phyloP scores from a whole-genome alignment of 2,888 invertebrate species.

The Drosophila mulleri region DNA sequence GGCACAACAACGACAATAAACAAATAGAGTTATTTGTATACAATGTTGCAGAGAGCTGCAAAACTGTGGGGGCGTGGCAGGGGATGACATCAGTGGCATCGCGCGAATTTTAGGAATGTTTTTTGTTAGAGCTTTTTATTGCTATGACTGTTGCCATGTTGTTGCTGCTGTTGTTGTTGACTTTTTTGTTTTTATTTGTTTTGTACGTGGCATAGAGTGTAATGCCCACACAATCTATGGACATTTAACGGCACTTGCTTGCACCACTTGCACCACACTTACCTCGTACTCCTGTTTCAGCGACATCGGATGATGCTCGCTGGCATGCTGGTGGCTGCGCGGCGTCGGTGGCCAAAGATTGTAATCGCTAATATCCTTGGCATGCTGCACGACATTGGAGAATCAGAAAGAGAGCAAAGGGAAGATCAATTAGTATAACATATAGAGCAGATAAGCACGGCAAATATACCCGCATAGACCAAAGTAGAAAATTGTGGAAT shows the following conservation, averaged over 20 bases:
- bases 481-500: neutral
- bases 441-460: neutral
- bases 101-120: conserved; percentile 76
- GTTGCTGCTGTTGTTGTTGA: conserved; percentile 4
- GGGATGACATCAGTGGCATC: conserved; percentile 11
- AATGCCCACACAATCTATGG: conserved; percentile 50
- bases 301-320: conserved; percentile 82
- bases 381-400: conserved; percentile 76
- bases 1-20: conserved; percentile 21
- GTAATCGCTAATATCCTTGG: conserved; percentile 85
- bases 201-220: conserved; percentile 46
- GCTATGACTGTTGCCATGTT: neutral
- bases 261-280: conserved; percentile 36
- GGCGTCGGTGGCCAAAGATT: conserved; percentile 85
- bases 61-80: conserved; percentile 18
- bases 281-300: conserved; percentile 86
- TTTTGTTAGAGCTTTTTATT: conserved; percentile 33
- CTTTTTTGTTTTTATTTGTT: conserved; percentile 27
- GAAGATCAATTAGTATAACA: conserved; percentile 13
- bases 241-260: conserved; percentile 56
- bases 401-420: conserved; percentile 1
- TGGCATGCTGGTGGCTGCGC: conserved; percentile 82
- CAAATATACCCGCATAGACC: neutral
- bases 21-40: conserved; percentile 42
- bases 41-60: conserved; percentile 43